Conservation (phyloP, 1,140 invertebrate species). For the Trichomalopsis sarcophagae region DNA sequence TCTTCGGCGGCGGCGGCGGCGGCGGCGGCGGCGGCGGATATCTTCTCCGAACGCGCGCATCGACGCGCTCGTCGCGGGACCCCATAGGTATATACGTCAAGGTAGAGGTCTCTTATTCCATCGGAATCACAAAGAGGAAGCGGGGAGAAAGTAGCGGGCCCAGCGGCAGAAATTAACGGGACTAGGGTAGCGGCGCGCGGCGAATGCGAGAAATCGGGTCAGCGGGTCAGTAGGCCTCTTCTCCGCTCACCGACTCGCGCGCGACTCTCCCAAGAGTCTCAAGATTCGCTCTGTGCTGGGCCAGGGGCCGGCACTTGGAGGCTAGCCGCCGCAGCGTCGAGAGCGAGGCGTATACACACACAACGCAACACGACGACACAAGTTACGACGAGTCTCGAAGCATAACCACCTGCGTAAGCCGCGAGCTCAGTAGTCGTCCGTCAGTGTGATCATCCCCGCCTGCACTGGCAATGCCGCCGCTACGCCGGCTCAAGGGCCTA, state of each 20-base stretch:
- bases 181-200: slow-evolving; percentile 30
- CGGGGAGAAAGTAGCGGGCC: slow-evolving; percentile 47
- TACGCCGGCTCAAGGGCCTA: slow-evolving; percentile 34
- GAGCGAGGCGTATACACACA: background rate
- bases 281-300: background rate
- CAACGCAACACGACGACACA: too few species aligned
- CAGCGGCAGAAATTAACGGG: slow-evolving; percentile 40
- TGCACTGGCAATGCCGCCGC: background rate
- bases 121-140: background rate
- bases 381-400: slow-evolving; percentile 1
- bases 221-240: slow-evolving; percentile 47
- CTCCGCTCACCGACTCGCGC: slow-evolving; percentile 42
- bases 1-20: background rate
- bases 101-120: too few species aligned
- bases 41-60: slow-evolving; percentile 15
- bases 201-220: slow-evolving; percentile 34
- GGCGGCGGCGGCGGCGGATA: background rate
- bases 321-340: slow-evolving; percentile 46
- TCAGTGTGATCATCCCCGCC: background rate
- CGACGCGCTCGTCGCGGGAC: background rate
- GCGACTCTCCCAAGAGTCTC: slow-evolving; percentile 26
- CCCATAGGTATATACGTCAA: background rate
- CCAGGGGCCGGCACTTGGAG: slow-evolving; percentile 40
- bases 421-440: slow-evolving; percentile 7
- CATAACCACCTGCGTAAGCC: background rate